Conservation (phyloP, 1,140 invertebrate genomes). For the Pomacea maculata region DNA sequence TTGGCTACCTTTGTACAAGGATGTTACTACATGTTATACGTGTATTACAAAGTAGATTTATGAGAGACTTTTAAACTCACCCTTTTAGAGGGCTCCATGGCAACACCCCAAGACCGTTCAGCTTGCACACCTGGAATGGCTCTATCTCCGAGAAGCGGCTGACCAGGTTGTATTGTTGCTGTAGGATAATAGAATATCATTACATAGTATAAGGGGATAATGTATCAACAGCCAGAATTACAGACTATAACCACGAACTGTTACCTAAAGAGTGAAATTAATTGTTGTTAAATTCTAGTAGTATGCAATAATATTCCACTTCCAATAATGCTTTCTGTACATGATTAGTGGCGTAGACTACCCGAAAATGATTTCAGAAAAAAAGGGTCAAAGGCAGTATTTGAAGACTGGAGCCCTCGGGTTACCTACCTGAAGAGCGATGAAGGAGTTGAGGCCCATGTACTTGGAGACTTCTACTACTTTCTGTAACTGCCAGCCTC, state of each 20-base stretch:
- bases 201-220: background rate
- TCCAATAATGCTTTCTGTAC: too few relatives aligned
- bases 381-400: too few relatives aligned
- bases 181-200: background rate
- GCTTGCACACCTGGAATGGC: constrained; percentile 46
- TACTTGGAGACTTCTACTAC: constrained; percentile 28
- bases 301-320: too few relatives aligned
- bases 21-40: background rate
- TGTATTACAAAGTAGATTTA: too few relatives aligned
- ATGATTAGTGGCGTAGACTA: too few relatives aligned
- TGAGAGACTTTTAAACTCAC: constrained; percentile 20
- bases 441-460: constrained; percentile 24
- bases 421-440: constrained; percentile 38
- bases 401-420: too few relatives aligned
- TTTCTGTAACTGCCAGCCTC: constrained; percentile 54
- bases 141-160: constrained; percentile 46
- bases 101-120: constrained; percentile 47
- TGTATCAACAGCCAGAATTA: too few relatives aligned
- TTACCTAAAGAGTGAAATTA: too few relatives aligned
- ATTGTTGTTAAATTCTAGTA: too few relatives aligned
- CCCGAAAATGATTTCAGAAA: too few relatives aligned
- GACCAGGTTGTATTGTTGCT: constrained; percentile 56
- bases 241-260: too few relatives aligned
- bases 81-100: constrained; percentile 56
- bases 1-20: background rate